phyloP scores from a whole-genome alignment of 2,888 invertebrate species.

The Campoplex capitator region DNA sequence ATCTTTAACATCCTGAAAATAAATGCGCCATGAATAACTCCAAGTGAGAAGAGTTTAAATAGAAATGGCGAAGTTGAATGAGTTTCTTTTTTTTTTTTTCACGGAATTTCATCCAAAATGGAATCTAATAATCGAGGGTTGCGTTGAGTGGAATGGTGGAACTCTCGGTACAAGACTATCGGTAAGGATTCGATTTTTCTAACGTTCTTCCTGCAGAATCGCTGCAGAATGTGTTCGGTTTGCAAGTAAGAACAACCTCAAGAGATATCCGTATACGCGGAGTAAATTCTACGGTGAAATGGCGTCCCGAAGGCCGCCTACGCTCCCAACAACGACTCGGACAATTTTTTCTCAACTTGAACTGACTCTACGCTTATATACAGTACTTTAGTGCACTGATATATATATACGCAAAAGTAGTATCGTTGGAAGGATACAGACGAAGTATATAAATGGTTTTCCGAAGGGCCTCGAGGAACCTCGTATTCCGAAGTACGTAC shows the following conservation, averaged over 20 bases:
- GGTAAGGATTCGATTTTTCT: not conserved
- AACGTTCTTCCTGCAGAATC: conserved; percentile 13
- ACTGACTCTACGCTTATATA: conserved; percentile 11
- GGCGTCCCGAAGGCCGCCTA: conserved; percentile 52
- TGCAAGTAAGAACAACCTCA: conserved; percentile 2
- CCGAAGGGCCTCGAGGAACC: not conserved
- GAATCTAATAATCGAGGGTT: not conserved
- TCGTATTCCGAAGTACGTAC: conserved; percentile 29
- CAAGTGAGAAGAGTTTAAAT: not conserved
- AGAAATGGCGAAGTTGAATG: not conserved
- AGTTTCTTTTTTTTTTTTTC: not conserved
- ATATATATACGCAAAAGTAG: not conserved
- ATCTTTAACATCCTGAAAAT: too few relatives aligned
- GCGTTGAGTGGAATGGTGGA: not conserved
- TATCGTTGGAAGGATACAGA: conserved; percentile 30
- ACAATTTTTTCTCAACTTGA: conserved; percentile 33
- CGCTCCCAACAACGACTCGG: conserved; percentile 35
- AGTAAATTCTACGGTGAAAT: not conserved
- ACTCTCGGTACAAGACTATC: not conserved
- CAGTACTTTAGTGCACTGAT: not conserved
- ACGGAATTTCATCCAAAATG: not conserved
- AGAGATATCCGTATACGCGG: conserved; percentile 18
- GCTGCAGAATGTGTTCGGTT: conserved; percentile 7
- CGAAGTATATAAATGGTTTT: conserved; percentile 31
- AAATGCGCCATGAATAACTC: too few relatives aligned